Evolutionary conservation across 2,113 vertebrate genomes (phyloP).

Genomic region (Lathamus discolor): DNA sequence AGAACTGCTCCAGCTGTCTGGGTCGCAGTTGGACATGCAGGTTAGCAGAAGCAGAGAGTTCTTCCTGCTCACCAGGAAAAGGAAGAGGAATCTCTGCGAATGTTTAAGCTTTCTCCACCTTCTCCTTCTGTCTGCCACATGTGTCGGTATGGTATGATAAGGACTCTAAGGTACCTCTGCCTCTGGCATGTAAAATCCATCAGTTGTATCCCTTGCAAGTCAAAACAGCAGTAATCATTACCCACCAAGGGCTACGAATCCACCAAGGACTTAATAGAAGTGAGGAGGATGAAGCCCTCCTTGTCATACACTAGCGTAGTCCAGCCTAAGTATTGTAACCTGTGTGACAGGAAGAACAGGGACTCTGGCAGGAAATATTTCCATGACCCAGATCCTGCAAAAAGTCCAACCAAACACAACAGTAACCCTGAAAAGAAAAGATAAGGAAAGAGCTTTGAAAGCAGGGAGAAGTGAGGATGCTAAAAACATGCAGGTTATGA

Average conservation of each 20-base stretch:
- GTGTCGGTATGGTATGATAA: background rate
- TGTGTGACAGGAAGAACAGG: background rate
- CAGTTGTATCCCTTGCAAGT: background rate
- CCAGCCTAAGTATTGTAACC: background rate
- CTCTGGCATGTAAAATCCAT: background rate
- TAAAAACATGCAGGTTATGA: background rate
- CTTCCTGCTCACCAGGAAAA: background rate
- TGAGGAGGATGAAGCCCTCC: background rate
- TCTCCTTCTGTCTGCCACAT: background rate
- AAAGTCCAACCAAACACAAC: background rate
- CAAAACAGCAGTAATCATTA: background rate
- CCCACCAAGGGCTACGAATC: background rate
- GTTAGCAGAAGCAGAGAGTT: constrained; percentile 60
- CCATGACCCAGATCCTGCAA: background rate
- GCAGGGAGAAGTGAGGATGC: background rate
- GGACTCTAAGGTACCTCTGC: background rate
- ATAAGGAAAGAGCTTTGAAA: background rate
- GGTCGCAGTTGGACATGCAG: constrained; percentile 72
- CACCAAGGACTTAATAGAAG: background rate
- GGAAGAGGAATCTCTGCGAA: constrained; percentile 14
- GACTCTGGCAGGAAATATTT: background rate
- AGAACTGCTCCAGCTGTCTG: constrained; percentile 45
- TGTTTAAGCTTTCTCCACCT: background rate
- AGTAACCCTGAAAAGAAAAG: background rate
- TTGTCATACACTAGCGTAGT: background rate